These are phyloP conservation scores for Plutomurus gul DNA, from an alignment of 1,140 invertebrate genomes.

Conservation along the genomic window DNA sequence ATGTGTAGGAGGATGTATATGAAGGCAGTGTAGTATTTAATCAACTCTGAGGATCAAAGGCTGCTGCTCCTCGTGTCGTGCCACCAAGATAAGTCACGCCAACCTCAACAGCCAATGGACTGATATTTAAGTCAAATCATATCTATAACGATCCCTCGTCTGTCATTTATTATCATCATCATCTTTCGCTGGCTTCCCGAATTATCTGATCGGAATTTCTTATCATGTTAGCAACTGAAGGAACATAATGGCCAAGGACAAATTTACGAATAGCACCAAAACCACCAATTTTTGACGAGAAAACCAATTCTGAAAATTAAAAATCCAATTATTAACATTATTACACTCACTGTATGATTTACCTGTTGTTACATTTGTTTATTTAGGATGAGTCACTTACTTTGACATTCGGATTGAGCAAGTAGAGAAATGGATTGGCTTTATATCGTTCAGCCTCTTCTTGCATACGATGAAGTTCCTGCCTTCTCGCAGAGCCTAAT, in stretches of 20 bases:
- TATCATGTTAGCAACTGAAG: conserved; percentile 88
- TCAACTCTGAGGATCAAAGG: conserved; percentile 23
- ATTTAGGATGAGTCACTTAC: conserved; percentile 64
- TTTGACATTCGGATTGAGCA: conserved; percentile 95
- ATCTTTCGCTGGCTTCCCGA: neutral
- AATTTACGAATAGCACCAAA: conserved; percentile 92
- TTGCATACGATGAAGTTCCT: conserved; percentile 86
- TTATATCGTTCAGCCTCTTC: conserved; percentile 89
- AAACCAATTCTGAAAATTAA: conserved; percentile 89
- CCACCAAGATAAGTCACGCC: neutral
- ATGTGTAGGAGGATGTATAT: conserved; percentile 17
- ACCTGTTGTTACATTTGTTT: neutral
- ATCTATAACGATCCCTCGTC: neutral
- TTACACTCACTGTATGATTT: neutral
- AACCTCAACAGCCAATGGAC: conserved; percentile 10
- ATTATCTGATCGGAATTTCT: conserved; percentile 16
- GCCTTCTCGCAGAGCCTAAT: conserved; percentile 87
- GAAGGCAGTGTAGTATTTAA: conserved; percentile 10
- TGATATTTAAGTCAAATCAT: conserved; percentile 10
- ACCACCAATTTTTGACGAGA: conserved; percentile 94
- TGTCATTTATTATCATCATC: neutral
- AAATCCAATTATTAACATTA: conserved; percentile 32
- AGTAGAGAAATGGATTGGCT: conserved; percentile 90
- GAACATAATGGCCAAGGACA: conserved; percentile 95
- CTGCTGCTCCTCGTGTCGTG: conserved; percentile 8